These are phyloP conservation scores for Aurelia sp. DNA, from an alignment of 30 jellyfish, hydroid and myxozoan species.

Conservation along the genomic window DNA sequence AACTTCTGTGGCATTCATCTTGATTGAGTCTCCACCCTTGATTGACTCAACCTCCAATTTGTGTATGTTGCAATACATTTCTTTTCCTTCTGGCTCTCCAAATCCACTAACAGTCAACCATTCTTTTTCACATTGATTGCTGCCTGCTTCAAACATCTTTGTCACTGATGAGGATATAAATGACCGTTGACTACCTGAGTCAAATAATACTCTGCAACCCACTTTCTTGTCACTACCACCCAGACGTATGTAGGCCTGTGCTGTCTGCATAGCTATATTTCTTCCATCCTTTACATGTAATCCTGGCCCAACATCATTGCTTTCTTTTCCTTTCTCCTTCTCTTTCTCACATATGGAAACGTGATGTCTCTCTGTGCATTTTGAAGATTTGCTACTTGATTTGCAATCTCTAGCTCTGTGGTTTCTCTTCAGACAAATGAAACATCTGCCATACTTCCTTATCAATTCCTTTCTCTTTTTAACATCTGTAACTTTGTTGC, in stretches of 20 bases:
- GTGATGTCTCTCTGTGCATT: conserved; percentile 43
- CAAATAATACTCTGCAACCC: conserved; percentile 41
- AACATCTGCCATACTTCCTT: conserved; percentile 25
- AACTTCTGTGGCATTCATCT: conserved; percentile 35
- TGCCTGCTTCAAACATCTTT: neutral
- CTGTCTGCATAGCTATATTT: conserved; percentile 56
- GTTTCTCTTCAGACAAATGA: conserved; percentile 16
- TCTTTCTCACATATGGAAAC: conserved; percentile 24
- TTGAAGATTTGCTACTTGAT: neutral
- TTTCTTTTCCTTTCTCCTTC: neutral
- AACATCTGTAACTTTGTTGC: conserved; percentile 18
- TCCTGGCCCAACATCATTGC: conserved; percentile 43
- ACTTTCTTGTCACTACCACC: conserved; percentile 5
- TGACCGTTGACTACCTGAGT: conserved; percentile 31
- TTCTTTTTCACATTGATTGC: neutral
- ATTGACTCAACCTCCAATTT: conserved; percentile 20
- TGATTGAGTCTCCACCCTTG: conserved; percentile 25
- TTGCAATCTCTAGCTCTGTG: conserved; percentile 47
- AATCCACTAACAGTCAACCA: conserved; percentile 22
- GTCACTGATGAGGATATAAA: conserved; percentile 12
- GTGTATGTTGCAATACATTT: conserved; percentile 13
- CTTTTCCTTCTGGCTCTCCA: conserved; percentile 15
- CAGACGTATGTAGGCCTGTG: conserved; percentile 17
- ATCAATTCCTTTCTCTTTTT: conserved; percentile 26
- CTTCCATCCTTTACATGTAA: conserved; percentile 41